Conservation (phyloP, 2,113 vertebrate species). For the Herpetotheres cachinnans region DNA sequence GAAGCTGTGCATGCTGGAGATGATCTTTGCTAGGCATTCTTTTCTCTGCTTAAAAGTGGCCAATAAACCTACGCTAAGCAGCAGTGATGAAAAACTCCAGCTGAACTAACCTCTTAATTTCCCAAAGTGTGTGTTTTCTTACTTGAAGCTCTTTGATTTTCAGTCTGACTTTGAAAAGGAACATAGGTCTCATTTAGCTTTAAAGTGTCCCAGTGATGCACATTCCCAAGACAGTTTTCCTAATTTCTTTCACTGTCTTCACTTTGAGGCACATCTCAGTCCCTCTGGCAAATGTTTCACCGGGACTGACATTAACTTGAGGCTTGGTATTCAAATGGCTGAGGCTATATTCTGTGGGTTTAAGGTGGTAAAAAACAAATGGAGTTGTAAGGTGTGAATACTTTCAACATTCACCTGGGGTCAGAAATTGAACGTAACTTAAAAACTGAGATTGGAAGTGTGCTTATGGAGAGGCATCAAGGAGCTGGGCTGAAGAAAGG, state of each 20-base stretch:
- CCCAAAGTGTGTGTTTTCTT: background rate
- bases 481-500: background rate
- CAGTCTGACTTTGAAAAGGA: conserved; percentile 11
- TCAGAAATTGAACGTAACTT: background rate
- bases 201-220: background rate
- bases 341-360: background rate
- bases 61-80: conserved; percentile 25
- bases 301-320: background rate
- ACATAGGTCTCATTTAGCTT: conserved; percentile 2
- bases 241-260: conserved; percentile 36
- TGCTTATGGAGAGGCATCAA: background rate
- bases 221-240: conserved; percentile 40
- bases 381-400: background rate
- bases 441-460: background rate
- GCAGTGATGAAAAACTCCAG: background rate
- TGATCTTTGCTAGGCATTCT: background rate
- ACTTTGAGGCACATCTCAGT: background rate
- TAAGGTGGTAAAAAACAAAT: background rate
- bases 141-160: background rate
- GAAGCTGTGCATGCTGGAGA: background rate
- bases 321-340: background rate
- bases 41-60: background rate
- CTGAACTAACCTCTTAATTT: conserved; percentile 31
- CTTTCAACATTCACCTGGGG: background rate
- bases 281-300: background rate